Evolutionary conservation across 2,113 vertebrate species (phyloP).

Genomic region (Eolophus roseicapilla): DNA sequence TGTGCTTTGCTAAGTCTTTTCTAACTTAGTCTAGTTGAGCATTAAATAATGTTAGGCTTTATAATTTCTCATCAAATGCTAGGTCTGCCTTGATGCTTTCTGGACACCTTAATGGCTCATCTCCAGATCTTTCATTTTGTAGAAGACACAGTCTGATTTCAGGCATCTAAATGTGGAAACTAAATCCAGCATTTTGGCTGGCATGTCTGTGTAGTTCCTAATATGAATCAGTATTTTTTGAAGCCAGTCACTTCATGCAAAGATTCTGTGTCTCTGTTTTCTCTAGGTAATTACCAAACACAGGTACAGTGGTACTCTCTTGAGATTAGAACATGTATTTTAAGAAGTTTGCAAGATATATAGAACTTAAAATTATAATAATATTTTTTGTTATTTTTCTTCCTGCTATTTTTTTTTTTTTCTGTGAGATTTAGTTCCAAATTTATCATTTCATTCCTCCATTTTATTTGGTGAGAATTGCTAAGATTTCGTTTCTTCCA

Average conservation of each 20-base stretch:
- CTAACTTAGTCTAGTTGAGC: not conserved
- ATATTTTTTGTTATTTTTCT: not conserved
- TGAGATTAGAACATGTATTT: not conserved
- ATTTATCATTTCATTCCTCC: not conserved
- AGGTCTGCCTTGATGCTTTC: not conserved
- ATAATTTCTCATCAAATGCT: slow-evolving; percentile 14
- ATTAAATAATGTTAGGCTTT: slow-evolving; percentile 16
- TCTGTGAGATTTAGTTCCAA: not conserved
- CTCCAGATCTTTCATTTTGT: not conserved
- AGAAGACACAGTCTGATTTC: not conserved
- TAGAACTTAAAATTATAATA: not conserved
- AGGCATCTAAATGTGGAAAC: not conserved
- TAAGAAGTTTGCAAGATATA: not conserved
- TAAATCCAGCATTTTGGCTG: not conserved
- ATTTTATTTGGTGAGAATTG: not conserved
- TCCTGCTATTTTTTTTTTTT: not conserved
- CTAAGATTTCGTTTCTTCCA: not conserved
- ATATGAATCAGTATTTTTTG: not conserved
- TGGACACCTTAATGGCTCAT: not conserved
- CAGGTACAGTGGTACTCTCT: not conserved
- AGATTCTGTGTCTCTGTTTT: not conserved
- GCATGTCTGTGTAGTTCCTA: not conserved
- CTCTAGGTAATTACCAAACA: not conserved
- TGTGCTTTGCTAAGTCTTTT: not conserved
- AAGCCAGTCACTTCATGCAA: not conserved